Base-by-base conservation (phyloP, 2,888 invertebrate species). In the Netelia virgata region DNA sequence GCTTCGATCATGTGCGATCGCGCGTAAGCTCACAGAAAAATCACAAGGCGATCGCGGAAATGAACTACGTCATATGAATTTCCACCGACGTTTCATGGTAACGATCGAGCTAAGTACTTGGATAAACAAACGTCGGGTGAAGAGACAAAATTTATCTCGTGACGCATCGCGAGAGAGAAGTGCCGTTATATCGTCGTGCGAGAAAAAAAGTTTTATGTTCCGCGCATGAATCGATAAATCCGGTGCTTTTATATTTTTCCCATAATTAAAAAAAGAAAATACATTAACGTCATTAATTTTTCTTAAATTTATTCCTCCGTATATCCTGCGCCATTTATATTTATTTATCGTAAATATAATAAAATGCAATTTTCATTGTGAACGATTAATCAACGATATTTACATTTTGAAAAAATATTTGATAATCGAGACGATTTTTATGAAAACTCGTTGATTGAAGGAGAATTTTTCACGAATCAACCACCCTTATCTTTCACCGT, bases 101-200 rank as follows among this genome's bases (percentile, higher is more conserved):
- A 43, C 43, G 66, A 43, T 43, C 11, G 43, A 41, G 68, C 57
- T 57, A 16, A 68, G 76, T 76, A 68, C 57, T 76, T 68, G 57
- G 66, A 10, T 36, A 76, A 76, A 76, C 57, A 76, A 76, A 76
- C 68, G 57, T 47, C 3, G 9, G 10, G 47, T 20, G 16, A 43
- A 16, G 57, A 76, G 53, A 76, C 59, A 57, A 55, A 61, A 74
- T 63, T 66, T 55, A 57, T 70, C 70, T 16, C 55, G 55, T 66
- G 41, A 36, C n/a, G 14, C 43, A 28, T 11, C 61, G 23, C 14
- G 28, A 11, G 23, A 61, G 10, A 28, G 23, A 23, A 61, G 61
- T 28, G n/a, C 14, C 28, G 61, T 61, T 20, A 61, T 57, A 57
- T 14, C 9, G 57, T 18, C 16, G 16, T 57, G 6, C 16, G 18